A percentile compares a stretch with the other conserved stretches of the same genome.
These are phyloP conservation scores for Tinamus major DNA, from an alignment of 2,797 vertebrate species.

Conservation along the genomic window DNA sequence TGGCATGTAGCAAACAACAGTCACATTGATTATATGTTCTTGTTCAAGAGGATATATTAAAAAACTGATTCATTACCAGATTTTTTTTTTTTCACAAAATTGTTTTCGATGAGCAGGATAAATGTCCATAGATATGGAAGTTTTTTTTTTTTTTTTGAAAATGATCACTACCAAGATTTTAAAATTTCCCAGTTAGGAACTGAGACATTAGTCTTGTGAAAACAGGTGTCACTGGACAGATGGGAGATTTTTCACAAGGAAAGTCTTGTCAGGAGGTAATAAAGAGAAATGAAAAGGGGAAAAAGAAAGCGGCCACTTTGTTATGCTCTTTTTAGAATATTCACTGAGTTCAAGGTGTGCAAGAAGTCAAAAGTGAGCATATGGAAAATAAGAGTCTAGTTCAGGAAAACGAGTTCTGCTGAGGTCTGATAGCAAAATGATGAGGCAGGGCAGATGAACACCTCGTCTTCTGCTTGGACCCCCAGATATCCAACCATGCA, in stretches of 20 bases:
- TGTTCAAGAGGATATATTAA: background rate
- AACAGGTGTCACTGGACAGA: background rate
- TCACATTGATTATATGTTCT: background rate
- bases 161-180: background rate
- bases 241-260: background rate
- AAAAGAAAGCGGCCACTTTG: background rate
- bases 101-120: background rate
- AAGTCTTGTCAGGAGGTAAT: background rate
- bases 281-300: background rate
- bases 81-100: background rate
- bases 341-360: background rate
- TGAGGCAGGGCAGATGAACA: background rate
- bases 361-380: background rate
- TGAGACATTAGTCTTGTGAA: background rate
- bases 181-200: background rate
- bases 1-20: background rate
- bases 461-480: rapidly evolving
- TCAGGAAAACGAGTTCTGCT: background rate
- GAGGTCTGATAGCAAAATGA: background rate
- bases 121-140: background rate
- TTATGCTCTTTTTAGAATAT: background rate
- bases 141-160: background rate
- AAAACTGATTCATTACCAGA: background rate
- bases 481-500: background rate
- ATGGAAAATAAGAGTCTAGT: background rate